These are phyloP conservation scores for Leucozona laternaria DNA, from an alignment of 2,888 invertebrate species.

Conservation along the genomic window DNA sequence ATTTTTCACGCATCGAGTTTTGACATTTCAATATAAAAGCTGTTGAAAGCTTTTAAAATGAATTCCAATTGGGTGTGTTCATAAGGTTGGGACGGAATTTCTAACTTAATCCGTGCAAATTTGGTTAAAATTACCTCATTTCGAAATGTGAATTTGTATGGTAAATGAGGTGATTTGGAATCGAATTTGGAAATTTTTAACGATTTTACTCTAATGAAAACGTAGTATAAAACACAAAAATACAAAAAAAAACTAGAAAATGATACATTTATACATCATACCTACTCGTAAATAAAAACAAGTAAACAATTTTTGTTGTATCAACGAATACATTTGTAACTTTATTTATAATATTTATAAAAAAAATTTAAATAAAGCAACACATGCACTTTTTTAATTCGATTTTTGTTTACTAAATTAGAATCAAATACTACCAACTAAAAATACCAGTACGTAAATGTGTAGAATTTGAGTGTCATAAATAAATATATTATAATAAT, in stretches of 20 bases:
- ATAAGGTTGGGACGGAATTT: no score
- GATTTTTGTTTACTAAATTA: neutral
- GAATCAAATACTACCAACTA: constrained; percentile 21
- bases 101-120: no score
- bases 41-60: no score
- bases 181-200: no score
- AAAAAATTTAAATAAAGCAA: constrained; percentile 48
- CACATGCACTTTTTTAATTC: constrained; percentile 38
- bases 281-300: constrained; percentile 42
- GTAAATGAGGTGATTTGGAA: no score
- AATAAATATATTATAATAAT: neutral
- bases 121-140: no score
- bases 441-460: constrained; percentile 1
- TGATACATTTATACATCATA: no score
- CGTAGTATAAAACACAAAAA: neutral
- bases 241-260: neutral
- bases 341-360: constrained; percentile 56
- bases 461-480: neutral
- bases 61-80: no score
- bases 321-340: constrained; percentile 50
- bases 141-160: no score
- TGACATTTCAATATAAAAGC: no score
- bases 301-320: constrained; percentile 51
- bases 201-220: no score
- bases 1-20: no score